Evolutionary conservation across 2,797 vertebrate genomes (phyloP).

Genomic region (Pyrocephalus nanus): DNA sequence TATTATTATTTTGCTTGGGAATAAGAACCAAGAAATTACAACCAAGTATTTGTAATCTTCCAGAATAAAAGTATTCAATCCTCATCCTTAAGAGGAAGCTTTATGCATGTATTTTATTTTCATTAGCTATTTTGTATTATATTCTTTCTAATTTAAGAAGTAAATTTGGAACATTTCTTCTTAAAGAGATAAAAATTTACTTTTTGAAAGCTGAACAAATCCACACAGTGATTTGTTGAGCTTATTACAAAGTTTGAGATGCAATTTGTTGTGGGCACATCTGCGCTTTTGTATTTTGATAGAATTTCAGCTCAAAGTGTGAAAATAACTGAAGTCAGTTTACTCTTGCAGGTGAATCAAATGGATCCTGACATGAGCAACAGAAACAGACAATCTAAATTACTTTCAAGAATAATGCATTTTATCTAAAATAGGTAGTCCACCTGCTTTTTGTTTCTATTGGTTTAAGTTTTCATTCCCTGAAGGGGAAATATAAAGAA

Average conservation of each 20-base stretch:
- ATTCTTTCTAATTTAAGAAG: not conserved
- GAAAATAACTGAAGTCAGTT: constrained; percentile 14
- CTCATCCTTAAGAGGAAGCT: not conserved
- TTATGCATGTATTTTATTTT: not conserved
- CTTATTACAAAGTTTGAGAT: not conserved
- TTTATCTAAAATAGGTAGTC: constrained; percentile 12
- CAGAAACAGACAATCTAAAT: constrained; percentile 12
- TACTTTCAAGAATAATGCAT: not conserved
- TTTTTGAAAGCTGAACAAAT: not conserved
- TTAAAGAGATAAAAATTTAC: not conserved
- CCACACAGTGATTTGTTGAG: not conserved
- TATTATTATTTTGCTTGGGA: not conserved
- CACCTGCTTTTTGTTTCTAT: not conserved
- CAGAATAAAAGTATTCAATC: not conserved
- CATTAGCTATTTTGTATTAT: not conserved
- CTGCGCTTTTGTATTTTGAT: not conserved
- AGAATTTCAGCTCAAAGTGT: not conserved
- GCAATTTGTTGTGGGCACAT: not conserved
- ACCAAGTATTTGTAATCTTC: not conserved
- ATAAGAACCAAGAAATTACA: not conserved
- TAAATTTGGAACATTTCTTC: not conserved
- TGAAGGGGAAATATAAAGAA: constrained; percentile 30
- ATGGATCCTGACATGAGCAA: constrained; percentile 7
- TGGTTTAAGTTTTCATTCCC: constrained; percentile 1
- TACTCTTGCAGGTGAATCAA: constrained; percentile 30